Evolutionary conservation across 2,797 vertebrate genomes (phyloP).

Genomic region (Cyclopterus lumpus): DNA sequence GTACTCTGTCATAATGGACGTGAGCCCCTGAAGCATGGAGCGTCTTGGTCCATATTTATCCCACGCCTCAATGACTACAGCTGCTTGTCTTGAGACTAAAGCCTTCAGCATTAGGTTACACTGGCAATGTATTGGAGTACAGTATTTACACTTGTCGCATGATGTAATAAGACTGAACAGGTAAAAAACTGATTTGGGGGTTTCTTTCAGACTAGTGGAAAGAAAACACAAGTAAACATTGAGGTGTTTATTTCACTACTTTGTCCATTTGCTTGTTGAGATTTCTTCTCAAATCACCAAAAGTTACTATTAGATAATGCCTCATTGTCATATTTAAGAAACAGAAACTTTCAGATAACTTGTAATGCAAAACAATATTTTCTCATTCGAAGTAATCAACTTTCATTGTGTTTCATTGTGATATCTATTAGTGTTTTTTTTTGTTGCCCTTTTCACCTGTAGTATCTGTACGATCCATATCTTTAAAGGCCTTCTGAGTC

Average conservation of each 20-base stretch:
- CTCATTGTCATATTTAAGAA: not conserved
- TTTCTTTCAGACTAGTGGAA: no score
- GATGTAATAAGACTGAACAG: no score
- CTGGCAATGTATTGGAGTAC: not conserved
- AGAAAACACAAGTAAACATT: no score
- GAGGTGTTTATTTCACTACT: no score
- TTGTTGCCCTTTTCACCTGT: no score
- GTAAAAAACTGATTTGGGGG: no score
- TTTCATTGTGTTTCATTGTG: no score
- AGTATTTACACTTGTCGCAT: not conserved
- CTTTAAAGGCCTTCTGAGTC: no score
- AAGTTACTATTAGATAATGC: not conserved
- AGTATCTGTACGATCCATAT: no score
- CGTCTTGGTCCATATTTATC: conserved; percentile 41
- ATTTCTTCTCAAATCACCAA: no score
- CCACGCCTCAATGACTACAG: conserved; percentile 27
- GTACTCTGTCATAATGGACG: conserved; percentile 47
- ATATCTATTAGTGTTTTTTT: no score
- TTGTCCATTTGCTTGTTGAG: no score
- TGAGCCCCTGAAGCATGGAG: conserved; percentile 34
- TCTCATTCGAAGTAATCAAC: not conserved
- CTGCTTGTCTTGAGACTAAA: conserved; percentile 5
- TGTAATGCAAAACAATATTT: not conserved
- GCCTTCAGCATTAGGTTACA: conserved; percentile 30
- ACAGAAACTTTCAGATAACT: not conserved